A percentile compares a stretch with the other conserved stretches of the same genome.
phyloP scores from a whole-genome alignment of 2,797 vertebrate genomes.

The Crocodylus rhombifer region DNA sequence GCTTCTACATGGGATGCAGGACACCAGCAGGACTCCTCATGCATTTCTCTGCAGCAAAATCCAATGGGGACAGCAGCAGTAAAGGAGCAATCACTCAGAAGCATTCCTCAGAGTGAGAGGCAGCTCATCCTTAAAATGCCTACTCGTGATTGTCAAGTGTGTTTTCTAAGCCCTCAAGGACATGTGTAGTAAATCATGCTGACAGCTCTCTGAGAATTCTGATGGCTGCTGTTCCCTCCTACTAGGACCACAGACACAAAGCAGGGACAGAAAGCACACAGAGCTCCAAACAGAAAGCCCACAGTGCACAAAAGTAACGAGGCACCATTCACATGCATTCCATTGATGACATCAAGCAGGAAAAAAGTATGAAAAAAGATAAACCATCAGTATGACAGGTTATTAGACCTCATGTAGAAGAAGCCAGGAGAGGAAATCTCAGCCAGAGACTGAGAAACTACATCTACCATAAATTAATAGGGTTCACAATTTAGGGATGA shows the following conservation, averaged over 20 bases:
- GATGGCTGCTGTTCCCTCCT: neutral
- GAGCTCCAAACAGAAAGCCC: fast-evolving
- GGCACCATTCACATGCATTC: neutral
- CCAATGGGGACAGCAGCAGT: neutral
- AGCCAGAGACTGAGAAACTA: neutral
- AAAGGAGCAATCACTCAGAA: neutral
- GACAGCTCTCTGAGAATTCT: neutral
- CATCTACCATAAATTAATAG: neutral
- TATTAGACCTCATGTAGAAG: neutral
- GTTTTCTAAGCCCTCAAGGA: neutral
- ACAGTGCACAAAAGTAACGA: neutral
- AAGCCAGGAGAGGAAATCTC: neutral
- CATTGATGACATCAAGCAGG: neutral
- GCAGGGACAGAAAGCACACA: neutral
- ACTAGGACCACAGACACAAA: fast-evolving
- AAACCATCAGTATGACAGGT: neutral
- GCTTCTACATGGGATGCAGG: neutral
- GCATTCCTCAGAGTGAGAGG: fast-evolving
- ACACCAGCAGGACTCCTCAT: neutral
- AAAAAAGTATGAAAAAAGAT: neutral
- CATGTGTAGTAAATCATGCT: neutral
- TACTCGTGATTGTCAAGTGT: neutral
- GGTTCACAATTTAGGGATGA: neutral
- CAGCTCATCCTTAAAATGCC: conserved; percentile 17
- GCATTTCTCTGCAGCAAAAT: neutral